Base-by-base conservation (phyloP, 2,113 vertebrate species). In the Eulacestoma nigropectus region DNA sequence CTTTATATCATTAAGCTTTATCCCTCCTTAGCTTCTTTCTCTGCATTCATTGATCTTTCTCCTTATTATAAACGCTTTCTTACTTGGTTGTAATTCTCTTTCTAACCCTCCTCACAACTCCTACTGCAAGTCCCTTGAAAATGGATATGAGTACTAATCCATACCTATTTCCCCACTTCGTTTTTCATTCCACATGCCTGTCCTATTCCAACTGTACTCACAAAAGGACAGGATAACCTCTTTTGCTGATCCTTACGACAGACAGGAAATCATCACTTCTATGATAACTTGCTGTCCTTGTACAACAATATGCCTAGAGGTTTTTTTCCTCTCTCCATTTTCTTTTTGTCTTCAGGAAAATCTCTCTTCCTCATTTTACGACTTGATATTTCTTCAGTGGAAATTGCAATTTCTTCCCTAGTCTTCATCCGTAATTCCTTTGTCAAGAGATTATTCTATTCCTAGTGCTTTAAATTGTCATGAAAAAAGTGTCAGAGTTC, bases 1-100 rank as follows among this genome's bases (percentile, higher is more conserved):
- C 14, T 60, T 89, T 92, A 65, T 55, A 84, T 62, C 37, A 73
- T 76, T 84, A 84, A 33, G 93, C 56, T 94, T 67, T 70, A 87
- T 7, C 8, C 11, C 20, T 65, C 33, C 8, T 13, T 29, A 74
- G 2, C 15, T 89, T 41, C 63, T 88, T 89, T 26, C 9, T 77
- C 53, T 82, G n/a, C 26, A 22, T 73, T 84, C 44, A 55, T 25
- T 76, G 59, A 56, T 80, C 26, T 41, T 91, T 35, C 27, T 80
- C 33, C 4, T 33, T 81, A 16, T 39, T 80, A 67, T 32, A 78
- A 86, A 93, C 8, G 3, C 15, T 70, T 84, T 79, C 26, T 89
- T 11, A 52, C 9, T 73, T 44, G 22, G 46, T 7, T 67, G 14
- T 65, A 62, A 29, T 84, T 81, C 21, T 60, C 13, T 87, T 57